These are phyloP conservation scores for Plumapathes pennacea DNA, from an alignment of 92 coral and sea anemone species.

Conservation along the genomic window DNA sequence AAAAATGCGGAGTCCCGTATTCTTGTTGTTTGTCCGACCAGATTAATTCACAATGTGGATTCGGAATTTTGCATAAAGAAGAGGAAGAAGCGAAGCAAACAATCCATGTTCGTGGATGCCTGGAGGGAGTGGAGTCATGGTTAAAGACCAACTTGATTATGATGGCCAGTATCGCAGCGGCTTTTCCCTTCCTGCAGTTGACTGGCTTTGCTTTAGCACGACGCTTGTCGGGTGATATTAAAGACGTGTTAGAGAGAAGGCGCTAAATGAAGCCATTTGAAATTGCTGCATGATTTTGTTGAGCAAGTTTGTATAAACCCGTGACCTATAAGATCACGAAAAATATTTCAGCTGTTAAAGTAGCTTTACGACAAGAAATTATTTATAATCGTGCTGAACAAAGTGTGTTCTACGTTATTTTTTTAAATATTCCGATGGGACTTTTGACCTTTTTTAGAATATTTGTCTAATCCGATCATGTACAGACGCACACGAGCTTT, in stretches of 20 bases:
- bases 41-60: constrained; percentile 88
- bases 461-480: too few species aligned
- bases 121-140: constrained; percentile 87
- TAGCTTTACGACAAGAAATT: too few species aligned
- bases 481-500: too few species aligned
- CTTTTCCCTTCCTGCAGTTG: constrained; percentile 66
- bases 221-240: constrained; percentile 67
- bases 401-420: too few species aligned
- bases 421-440: too few species aligned
- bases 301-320: too few species aligned
- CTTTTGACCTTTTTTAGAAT: too few species aligned
- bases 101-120: constrained; percentile 71
- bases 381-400: too few species aligned
- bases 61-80: constrained; percentile 56
- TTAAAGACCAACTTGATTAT: constrained; percentile 62
- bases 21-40: constrained; percentile 88
- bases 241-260: constrained; percentile 61
- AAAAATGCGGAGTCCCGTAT: constrained; percentile 86
- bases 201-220: constrained; percentile 74
- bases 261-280: too few species aligned
- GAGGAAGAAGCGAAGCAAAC: constrained; percentile 37
- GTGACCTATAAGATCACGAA: too few species aligned
- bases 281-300: too few species aligned
- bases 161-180: constrained; percentile 74
- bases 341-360: too few species aligned